These are phyloP conservation scores for Neostethus bicornis DNA, from an alignment of 2,797 vertebrate genomes.

Conservation along the genomic window DNA sequence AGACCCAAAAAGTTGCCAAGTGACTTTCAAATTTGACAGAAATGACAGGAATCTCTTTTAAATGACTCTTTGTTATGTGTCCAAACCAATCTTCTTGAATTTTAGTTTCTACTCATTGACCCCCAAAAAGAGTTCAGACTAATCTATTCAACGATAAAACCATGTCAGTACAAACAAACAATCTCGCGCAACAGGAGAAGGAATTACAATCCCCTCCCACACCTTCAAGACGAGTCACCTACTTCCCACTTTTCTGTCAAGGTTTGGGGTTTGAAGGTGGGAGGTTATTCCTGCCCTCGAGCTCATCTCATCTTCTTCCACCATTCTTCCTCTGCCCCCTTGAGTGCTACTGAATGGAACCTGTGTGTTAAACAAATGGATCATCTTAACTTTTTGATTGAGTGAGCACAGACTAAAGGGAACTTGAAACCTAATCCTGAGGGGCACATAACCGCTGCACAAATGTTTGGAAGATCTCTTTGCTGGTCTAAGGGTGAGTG, in stretches of 20 bases:
- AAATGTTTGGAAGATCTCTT: conserved; percentile 81
- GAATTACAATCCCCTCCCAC: conserved; percentile 39
- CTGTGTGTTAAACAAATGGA: conserved; percentile 87
- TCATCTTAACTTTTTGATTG: conserved; percentile 87
- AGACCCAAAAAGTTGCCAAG: conserved; percentile 22
- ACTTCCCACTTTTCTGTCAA: conserved; percentile 57
- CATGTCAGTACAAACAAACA: conserved; percentile 8
- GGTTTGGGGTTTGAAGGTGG: conserved; percentile 60
- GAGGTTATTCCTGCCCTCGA: conserved; percentile 64
- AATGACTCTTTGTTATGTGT: conserved; percentile 7
- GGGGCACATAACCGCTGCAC: conserved; percentile 78
- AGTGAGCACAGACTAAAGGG: conserved; percentile 85
- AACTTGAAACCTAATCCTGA: conserved; percentile 83
- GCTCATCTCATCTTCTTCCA: conserved; percentile 64
- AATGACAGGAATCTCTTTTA: conserved; percentile 10
- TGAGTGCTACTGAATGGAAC: conserved; percentile 80
- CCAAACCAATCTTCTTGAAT: conserved; percentile 9
- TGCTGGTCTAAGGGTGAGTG: conserved; percentile 68
- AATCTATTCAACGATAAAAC: conserved; percentile 14
- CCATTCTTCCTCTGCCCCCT: conserved; percentile 77
- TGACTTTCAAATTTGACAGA: conserved; percentile 14
- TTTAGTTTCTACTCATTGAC: conserved; percentile 1
- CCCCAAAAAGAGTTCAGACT: conserved; percentile 7
- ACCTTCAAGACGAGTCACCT: conserved; percentile 54
- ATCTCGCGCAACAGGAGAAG: conserved; percentile 22